phyloP scores from a whole-genome alignment of 1,140 invertebrate genomes.

The Ostrea edulis region DNA sequence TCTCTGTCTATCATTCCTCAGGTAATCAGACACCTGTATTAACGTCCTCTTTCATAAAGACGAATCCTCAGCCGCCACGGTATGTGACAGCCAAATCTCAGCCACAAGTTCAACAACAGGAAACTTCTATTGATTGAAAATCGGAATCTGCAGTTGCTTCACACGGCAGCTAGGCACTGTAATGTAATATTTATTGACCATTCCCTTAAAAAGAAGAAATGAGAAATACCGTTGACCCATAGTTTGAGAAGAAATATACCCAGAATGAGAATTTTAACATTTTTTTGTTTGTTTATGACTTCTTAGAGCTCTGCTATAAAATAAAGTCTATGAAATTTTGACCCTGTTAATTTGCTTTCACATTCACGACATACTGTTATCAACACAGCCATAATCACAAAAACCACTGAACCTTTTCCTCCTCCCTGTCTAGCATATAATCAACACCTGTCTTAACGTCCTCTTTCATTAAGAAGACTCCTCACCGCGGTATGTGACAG shows the following conservation, averaged over 20 bases:
- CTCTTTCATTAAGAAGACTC: not conserved
- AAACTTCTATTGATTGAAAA: not conserved
- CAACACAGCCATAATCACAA: too few relatives aligned
- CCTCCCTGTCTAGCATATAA: not conserved
- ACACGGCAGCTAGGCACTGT: not conserved
- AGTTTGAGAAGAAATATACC: too few relatives aligned
- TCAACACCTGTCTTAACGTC: not conserved
- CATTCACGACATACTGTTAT: too few relatives aligned
- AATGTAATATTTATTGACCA: not conserved
- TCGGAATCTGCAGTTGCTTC: not conserved
- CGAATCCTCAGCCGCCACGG: not conserved
- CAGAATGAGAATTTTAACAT: too few relatives aligned
- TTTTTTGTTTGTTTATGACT: too few relatives aligned
- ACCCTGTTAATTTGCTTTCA: too few relatives aligned
- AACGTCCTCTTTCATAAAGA: not conserved
- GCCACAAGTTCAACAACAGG: not conserved
- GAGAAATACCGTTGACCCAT: too few relatives aligned
- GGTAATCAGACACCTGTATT: not conserved
- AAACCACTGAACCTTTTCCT: not conserved
- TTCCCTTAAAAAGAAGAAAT: not conserved
- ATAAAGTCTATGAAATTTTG: too few relatives aligned
- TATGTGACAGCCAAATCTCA: not conserved
- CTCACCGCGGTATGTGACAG: not conserved
- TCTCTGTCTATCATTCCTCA: not conserved
- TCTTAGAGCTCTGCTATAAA: too few relatives aligned